Conservation (phyloP, 2,113 vertebrate genomes). For the Leucopsar rothschildi region DNA sequence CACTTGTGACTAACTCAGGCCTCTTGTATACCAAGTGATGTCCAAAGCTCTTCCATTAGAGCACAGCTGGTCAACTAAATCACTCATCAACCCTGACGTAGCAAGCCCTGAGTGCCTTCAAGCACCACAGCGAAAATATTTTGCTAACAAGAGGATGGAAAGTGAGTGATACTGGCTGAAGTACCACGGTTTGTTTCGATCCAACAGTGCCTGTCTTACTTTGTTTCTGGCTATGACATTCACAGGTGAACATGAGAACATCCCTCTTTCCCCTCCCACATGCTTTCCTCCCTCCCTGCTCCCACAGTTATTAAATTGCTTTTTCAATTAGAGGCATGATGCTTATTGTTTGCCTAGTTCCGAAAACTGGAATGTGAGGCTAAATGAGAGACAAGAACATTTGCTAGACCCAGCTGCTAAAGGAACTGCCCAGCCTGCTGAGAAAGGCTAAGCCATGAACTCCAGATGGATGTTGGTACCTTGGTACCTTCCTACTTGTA, state of each 20-base stretch:
- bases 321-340: not conserved
- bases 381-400: not conserved
- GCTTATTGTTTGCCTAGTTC: not conserved
- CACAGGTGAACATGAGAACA: not conserved
- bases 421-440: not conserved
- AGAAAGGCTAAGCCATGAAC: not conserved
- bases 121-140: not conserved
- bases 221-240: not conserved
- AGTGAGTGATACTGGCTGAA: not conserved
- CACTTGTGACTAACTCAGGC: not conserved
- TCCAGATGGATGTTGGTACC: not conserved
- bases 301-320: not conserved
- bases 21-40: not conserved
- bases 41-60: not conserved
- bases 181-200: not conserved
- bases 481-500: not conserved
- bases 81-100: rapidly evolving
- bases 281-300: not conserved
- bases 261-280: not conserved
- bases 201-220: not conserved
- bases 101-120: not conserved
- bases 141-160: not conserved
- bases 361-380: not conserved
- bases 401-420: not conserved
- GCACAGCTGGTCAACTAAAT: not conserved